These are phyloP conservation scores for Notothenia rossii DNA, from an alignment of 2,113 vertebrate species.

Conservation along the genomic window DNA sequence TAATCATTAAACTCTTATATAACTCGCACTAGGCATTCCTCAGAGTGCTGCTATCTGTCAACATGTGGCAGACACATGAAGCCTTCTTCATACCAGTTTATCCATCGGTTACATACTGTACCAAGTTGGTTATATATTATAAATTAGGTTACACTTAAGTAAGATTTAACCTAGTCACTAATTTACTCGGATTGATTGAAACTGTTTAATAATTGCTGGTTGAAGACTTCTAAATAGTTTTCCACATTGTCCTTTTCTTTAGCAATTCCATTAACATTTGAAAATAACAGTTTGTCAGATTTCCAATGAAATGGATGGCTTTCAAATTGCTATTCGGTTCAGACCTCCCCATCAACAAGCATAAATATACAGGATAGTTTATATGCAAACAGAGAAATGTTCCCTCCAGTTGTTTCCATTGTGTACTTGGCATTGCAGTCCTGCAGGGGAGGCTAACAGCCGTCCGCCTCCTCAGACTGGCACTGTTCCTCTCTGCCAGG, in stretches of 20 bases:
- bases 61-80: constrained; percentile 15
- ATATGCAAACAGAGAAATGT: constrained; percentile 31
- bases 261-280: not conserved
- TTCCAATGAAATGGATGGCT: not conserved
- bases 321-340: not conserved
- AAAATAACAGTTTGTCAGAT: not conserved
- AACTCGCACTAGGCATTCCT: constrained; percentile 67
- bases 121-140: too few relatives aligned
- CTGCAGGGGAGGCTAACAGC: constrained; percentile 59
- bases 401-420: constrained; percentile 24
- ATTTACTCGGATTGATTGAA: not conserved
- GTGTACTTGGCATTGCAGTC: constrained; percentile 32
- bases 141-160: not conserved
- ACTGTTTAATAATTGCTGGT: not conserved
- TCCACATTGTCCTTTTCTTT: not conserved
- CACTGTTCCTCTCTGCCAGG: constrained; percentile 18
- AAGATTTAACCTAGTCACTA: not conserved
- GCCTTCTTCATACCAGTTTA: constrained; percentile 1
- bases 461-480: constrained; percentile 15
- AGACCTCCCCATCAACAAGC: not conserved
- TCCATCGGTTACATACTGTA: not conserved
- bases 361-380: not conserved
- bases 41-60: constrained; percentile 63
- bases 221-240: not conserved
- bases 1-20: constrained; percentile 72